phyloP scores from a whole-genome alignment of 2,888 invertebrate species.

The Rhabditoides inermis region DNA sequence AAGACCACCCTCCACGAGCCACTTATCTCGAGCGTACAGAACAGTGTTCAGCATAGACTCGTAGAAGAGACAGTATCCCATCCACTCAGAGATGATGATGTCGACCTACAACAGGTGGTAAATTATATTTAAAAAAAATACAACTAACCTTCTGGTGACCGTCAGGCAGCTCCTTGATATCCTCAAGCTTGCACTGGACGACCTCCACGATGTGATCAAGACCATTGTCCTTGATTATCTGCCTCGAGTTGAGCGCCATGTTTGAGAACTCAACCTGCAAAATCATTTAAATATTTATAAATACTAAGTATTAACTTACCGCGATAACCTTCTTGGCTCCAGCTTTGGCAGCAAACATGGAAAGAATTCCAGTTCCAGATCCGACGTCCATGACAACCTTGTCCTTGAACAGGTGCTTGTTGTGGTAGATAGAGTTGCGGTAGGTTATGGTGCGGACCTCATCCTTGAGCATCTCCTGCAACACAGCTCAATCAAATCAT shows the following conservation, averaged over 20 bases:
- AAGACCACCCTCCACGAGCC: conserved; percentile 74
- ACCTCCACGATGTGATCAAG: conserved; percentile 54
- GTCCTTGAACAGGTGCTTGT: conserved; percentile 71
- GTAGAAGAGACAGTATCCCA: conserved; percentile 84
- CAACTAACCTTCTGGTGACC: conserved; percentile 65
- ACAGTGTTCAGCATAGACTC: conserved; percentile 99
- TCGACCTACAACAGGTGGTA: conserved; percentile 67
- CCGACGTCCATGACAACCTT: conserved; percentile 92
- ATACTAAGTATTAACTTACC: conserved; percentile 48
- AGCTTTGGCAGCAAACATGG: conserved; percentile 99
- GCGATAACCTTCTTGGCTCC: conserved; percentile 90
- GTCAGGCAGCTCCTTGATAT: conserved; percentile 75
- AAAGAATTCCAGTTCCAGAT: conserved; percentile 95
- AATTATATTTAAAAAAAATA: too few relatives aligned
- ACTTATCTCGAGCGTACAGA: conserved; percentile 92
- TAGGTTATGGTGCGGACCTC: conserved; percentile 96
- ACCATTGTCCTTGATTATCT: conserved; percentile 71
- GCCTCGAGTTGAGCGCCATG: conserved; percentile 90
- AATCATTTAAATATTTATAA: not conserved
- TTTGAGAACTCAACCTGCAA: conserved; percentile 84
- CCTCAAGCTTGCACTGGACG: conserved; percentile 70
- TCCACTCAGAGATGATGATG: conserved; percentile 77
- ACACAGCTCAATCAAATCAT: too few relatives aligned
- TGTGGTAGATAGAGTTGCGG: conserved; percentile 97
- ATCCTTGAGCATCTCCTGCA: conserved; percentile 94